These are phyloP conservation scores for Diabrotica virgifera DNA, from an alignment of 1,140 invertebrate genomes.

Conservation along the genomic window DNA sequence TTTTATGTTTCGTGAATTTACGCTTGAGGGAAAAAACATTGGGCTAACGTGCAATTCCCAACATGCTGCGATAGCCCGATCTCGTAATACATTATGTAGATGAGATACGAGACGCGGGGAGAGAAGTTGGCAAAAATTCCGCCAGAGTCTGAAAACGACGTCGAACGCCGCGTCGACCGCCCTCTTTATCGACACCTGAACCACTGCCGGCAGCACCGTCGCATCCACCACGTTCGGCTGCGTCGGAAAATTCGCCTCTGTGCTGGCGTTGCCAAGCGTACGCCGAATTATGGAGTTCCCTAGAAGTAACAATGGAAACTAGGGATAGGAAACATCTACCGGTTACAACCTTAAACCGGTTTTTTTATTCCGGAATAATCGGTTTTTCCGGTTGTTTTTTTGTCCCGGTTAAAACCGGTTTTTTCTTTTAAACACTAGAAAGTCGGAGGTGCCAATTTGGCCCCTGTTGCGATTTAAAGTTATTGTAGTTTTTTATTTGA, in stretches of 20 bases:
- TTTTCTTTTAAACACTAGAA: no score
- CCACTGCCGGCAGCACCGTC: neutral
- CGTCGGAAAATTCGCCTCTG: neutral
- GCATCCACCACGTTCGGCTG: neutral
- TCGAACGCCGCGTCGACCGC: neutral
- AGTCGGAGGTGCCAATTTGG: no score
- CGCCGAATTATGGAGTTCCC: no score
- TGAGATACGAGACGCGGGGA: neutral
- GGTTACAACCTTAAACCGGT: no score
- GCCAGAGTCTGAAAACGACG: neutral
- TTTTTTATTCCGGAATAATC: no score
- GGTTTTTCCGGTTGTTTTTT: no score
- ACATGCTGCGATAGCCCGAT: neutral
- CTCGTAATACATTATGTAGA: conserved; percentile 2
- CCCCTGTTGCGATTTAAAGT: no score
- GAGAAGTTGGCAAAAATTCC: neutral
- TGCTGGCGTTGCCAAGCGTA: neutral
- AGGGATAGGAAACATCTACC: no score
- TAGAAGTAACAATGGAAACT: no score
- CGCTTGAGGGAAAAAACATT: neutral
- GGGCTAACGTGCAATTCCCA: neutral
- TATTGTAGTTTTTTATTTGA: no score
- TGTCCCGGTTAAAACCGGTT: no score
- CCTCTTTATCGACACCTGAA: conserved; percentile 1
- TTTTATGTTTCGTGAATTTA: neutral